Conservation (phyloP, 2,888 invertebrate genomes). For the Stenodema calcarata region DNA sequence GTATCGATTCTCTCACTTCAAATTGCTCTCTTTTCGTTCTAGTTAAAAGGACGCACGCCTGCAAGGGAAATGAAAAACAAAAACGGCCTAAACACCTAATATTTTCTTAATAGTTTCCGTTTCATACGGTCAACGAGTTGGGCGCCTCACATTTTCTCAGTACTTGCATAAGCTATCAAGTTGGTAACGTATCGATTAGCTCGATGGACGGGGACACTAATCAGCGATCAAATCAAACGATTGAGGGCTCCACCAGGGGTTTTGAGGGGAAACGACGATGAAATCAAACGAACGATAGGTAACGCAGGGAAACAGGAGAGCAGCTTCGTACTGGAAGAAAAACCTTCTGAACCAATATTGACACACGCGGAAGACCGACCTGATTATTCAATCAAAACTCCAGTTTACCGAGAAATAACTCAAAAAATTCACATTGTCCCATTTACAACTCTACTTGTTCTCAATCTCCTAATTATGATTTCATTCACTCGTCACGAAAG, state of each 20-base stretch:
- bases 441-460: no score
- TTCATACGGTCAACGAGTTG: background rate
- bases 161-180: background rate
- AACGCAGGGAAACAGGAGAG: no score
- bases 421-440: no score
- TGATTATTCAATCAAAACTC: no score
- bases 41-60: background rate
- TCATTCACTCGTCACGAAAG: no score
- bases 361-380: no score
- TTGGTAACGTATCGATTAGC: background rate
- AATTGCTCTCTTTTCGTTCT: background rate
- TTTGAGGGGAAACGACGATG: background rate
- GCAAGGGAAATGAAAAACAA: background rate
- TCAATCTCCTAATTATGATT: no score
- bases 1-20: constrained; percentile 5
- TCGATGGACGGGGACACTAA: background rate
- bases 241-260: background rate
- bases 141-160: background rate
- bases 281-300: background rate
- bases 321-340: no score
- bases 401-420: no score
- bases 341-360: no score
- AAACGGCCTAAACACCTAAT: background rate
- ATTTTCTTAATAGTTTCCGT: background rate
- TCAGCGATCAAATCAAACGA: background rate